These are phyloP conservation scores for Ptilonorhynchus violaceus DNA, from an alignment of 2,113 vertebrate genomes.

Conservation along the genomic window DNA sequence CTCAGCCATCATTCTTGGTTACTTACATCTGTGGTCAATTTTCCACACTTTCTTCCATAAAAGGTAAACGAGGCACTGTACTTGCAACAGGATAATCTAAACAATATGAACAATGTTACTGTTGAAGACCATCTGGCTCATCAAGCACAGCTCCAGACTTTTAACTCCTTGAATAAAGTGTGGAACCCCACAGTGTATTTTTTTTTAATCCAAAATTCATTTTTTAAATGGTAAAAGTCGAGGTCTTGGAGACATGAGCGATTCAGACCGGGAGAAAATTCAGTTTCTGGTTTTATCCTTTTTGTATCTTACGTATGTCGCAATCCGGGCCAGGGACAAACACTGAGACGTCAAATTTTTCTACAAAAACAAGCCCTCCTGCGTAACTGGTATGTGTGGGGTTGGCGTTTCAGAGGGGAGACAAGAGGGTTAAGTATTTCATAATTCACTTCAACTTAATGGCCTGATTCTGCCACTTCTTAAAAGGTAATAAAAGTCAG, in stretches of 20 bases:
- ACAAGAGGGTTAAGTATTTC: constrained; percentile 47
- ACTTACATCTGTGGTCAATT: constrained; percentile 85
- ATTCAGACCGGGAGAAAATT: background rate
- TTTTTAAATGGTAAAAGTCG: background rate
- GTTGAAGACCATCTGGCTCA: constrained; percentile 81
- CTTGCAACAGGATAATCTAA: constrained; percentile 83
- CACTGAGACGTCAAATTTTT: background rate
- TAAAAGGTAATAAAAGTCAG: constrained; percentile 43
- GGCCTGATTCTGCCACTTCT: constrained; percentile 16
- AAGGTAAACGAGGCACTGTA: constrained; percentile 82
- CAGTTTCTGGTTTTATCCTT: background rate
- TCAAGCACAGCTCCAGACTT: constrained; percentile 70
- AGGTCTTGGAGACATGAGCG: background rate
- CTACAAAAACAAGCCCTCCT: background rate
- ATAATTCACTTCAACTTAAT: constrained; percentile 34
- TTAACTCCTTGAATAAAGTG: constrained; percentile 81
- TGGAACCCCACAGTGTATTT: background rate
- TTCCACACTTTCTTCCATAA: constrained; percentile 86
- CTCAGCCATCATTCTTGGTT: constrained; percentile 77
- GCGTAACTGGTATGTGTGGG: background rate
- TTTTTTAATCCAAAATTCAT: background rate
- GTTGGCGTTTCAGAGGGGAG: background rate
- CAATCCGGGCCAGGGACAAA: background rate
- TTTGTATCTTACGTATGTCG: background rate
- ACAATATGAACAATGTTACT: constrained; percentile 83